phyloP scores from a whole-genome alignment of 2,888 invertebrate genomes.

The Anorthoa munda region DNA sequence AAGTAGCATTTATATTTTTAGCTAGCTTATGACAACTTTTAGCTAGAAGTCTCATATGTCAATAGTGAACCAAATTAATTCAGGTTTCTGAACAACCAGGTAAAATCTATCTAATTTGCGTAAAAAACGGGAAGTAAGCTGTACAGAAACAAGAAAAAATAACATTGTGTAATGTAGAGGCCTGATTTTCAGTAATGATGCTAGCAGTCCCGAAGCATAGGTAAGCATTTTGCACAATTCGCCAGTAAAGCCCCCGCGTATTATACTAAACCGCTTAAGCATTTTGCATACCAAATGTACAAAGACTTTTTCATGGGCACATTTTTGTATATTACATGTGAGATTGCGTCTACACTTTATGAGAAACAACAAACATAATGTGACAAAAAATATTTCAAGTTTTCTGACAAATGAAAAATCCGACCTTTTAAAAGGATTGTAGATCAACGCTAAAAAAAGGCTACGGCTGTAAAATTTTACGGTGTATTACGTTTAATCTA shows the following conservation, averaged over 20 bases:
- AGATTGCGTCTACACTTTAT: slow-evolving; percentile 52
- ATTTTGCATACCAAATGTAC: slow-evolving; percentile 69
- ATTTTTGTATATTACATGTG: slow-evolving; percentile 58
- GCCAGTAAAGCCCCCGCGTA: slow-evolving; percentile 62
- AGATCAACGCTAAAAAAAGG: slow-evolving; percentile 46
- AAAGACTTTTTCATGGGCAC: slow-evolving; percentile 40
- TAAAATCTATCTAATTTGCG: slow-evolving; percentile 1
- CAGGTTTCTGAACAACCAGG: background rate
- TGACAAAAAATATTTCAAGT: slow-evolving; percentile 36
- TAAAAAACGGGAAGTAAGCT: slow-evolving; percentile 8
- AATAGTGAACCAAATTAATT: background rate
- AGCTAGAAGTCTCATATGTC: fast-evolving
- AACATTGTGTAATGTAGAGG: slow-evolving; percentile 27
- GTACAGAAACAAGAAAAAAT: slow-evolving; percentile 26
- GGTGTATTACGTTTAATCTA: slow-evolving; percentile 69
- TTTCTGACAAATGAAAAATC: slow-evolving; percentile 10
- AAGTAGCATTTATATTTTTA: background rate
- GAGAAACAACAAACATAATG: slow-evolving; percentile 27
- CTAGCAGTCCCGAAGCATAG: slow-evolving; percentile 56
- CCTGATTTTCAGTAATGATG: slow-evolving; percentile 34
- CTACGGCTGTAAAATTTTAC: slow-evolving; percentile 67
- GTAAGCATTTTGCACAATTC: slow-evolving; percentile 69
- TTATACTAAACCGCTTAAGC: slow-evolving; percentile 69
- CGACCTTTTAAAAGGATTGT: slow-evolving; percentile 48
- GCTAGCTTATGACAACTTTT: background rate